phyloP scores from a whole-genome alignment of 2,113 vertebrate genomes.

The Colius striatus region DNA sequence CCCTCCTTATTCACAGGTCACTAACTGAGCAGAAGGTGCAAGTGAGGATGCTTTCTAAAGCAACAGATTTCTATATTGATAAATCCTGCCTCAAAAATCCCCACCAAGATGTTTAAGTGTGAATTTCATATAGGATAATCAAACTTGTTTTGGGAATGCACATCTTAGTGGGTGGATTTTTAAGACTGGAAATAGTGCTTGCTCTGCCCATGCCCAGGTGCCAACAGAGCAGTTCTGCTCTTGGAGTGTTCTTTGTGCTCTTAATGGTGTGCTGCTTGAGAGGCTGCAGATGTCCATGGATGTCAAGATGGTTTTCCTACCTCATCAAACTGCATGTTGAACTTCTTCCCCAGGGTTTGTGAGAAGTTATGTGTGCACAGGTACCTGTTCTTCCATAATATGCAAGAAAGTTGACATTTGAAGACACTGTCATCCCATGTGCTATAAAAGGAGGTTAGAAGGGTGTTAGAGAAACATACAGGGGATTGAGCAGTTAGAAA shows the following conservation, averaged over 20 bases:
- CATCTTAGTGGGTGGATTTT: not conserved
- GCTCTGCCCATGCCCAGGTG: not conserved
- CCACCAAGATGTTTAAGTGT: not conserved
- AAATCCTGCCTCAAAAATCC: not conserved
- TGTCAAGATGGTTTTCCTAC: not conserved
- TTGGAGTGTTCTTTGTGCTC: not conserved
- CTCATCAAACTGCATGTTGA: not conserved
- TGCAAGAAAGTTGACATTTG: not conserved
- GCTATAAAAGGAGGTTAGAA: not conserved
- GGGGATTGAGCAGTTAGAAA: not conserved
- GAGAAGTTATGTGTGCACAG: not conserved
- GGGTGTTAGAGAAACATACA: not conserved
- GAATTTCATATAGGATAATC: not conserved
- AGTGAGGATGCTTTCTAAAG: not conserved
- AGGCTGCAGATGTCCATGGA: not conserved
- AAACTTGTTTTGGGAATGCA: not conserved
- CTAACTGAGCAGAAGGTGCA: not conserved
- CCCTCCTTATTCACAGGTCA: not conserved
- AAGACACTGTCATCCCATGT: not conserved
- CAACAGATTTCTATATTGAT: not conserved
- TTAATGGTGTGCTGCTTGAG: not conserved
- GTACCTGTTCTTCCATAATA: not conserved
- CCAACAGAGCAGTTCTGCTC: not conserved
- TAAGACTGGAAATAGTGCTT: not conserved
- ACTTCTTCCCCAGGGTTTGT: not conserved